These are phyloP conservation scores for Nixonia krombeini DNA, from an alignment of 1,140 invertebrate species.

Conservation along the genomic window DNA sequence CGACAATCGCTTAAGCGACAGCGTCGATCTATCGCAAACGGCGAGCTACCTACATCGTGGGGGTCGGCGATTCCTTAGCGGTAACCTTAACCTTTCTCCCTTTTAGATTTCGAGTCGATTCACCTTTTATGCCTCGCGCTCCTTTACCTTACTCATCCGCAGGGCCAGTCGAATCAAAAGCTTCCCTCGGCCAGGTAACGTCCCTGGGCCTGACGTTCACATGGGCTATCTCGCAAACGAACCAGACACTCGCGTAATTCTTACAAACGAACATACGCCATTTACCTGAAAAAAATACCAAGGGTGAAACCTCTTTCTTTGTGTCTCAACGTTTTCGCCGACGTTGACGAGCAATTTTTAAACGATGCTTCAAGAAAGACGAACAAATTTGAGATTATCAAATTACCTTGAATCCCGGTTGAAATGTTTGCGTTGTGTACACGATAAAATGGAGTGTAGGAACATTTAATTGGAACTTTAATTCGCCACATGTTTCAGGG, in stretches of 20 bases:
- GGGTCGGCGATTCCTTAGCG: no score
- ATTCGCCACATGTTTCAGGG: no score
- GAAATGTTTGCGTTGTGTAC: no score
- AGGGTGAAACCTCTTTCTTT: slow-evolving; percentile 24
- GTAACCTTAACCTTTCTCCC: slow-evolving; percentile 55
- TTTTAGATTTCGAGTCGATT: slow-evolving; percentile 55
- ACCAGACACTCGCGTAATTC: slow-evolving; percentile 55
- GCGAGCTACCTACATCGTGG: slow-evolving; percentile 47
- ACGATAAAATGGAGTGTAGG: no score
- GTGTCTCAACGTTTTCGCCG: slow-evolving; percentile 8
- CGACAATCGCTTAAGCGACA: slow-evolving; percentile 55
- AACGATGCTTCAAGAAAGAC: no score
- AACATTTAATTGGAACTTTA: no score
- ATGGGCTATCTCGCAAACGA: slow-evolving; percentile 53
- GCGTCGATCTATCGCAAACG: no score
- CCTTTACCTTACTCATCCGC: slow-evolving; percentile 32
- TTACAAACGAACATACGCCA: slow-evolving; percentile 35
- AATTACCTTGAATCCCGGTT: no score
- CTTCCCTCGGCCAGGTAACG: slow-evolving; percentile 51
- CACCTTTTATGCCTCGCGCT: slow-evolving; percentile 45
- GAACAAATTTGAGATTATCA: no score
- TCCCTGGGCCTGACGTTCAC: slow-evolving; percentile 58
- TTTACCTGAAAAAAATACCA: slow-evolving; percentile 17
- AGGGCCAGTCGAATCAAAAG: slow-evolving; percentile 40
- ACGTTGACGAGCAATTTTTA: slow-evolving; percentile 22